Conservation (phyloP, 1,140 invertebrate genomes). For the Oedothorax gibbosus region DNA sequence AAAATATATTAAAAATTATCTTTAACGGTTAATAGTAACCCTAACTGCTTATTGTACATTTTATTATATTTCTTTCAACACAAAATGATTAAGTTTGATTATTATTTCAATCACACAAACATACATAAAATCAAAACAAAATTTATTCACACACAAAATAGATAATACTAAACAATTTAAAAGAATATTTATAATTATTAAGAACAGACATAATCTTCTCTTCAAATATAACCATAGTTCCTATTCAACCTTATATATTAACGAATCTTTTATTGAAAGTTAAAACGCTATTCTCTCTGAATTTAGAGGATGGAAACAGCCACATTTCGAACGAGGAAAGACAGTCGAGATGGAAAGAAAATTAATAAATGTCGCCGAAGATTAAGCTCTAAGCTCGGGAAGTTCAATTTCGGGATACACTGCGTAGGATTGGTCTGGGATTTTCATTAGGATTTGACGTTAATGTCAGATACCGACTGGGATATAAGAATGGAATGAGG, state of each 20-base stretch:
- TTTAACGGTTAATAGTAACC: no score
- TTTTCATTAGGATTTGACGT: conserved; percentile 9
- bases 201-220: no score
- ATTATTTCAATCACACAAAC: no score
- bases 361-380: conserved; percentile 56
- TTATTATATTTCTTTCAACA: no score
- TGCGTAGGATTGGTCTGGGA: conserved; percentile 6
- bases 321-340: conserved; percentile 5
- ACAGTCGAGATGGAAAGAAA: conserved; percentile 34
- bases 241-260: conserved; percentile 29
- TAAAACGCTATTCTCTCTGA: conserved; percentile 47
- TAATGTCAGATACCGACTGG: conserved; percentile 19
- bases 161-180: no score
- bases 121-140: no score
- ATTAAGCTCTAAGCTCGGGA: conserved; percentile 50
- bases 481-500: conserved; percentile 6
- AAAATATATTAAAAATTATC: no score
- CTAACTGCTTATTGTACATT: no score
- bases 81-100: no score
- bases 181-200: no score
- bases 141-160: no score
- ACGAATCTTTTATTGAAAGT: conserved; percentile 58
- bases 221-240: no score
- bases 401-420: conserved; percentile 25
- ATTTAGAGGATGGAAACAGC: conserved; percentile 25